Evolutionary conservation across 1,140 invertebrate species (phyloP), one percentile per base, ranked within the genome.

Genomic region (Stegodyphus dumicola): DNA sequence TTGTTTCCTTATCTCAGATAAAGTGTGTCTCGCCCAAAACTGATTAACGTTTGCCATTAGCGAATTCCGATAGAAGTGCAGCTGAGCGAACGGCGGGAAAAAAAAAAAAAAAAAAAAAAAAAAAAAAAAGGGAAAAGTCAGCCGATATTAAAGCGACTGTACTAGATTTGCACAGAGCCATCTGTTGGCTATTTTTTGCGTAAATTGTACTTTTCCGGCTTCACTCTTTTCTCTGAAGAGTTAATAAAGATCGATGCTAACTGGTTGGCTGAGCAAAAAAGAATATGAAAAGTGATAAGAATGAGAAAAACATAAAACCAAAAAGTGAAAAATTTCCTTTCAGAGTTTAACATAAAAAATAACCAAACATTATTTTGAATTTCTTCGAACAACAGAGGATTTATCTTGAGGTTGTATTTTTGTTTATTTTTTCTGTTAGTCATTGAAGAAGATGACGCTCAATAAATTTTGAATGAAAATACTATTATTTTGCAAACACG

Each of bases 1-100:
- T 66, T 17, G 7, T 52, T 71, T 11, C 33, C 60, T 77, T 77
- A 81, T 81, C 78, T 81, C n/a, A 69, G 78, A 60, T 81, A 81
- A 81, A 81, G 78, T 56, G 78, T 81, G 69, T 73, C 69, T 60
- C 78, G 66, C 56, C 67, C 10, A 15, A 73, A 67, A 81, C 78
- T 81, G 78, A 81, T 81, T 81, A 81, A 81, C 78, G 78, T 81
- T 73, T 52, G 54, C 78, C 78, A 81, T 81, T 81, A 81, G 78
- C 78, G 78, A 73, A 81, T 81, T 81, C 78, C 78, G 78, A 81
- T 81, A 81, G 78, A 48, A 48, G 70, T 64, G 54, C 78, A 81
- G 78, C 49, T 73, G 56, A 81, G 78, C 78, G 54, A 7, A 70
- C 65, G 64, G 17, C 33, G 74, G 73, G 73, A 3, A 33, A 33